These are phyloP conservation scores for Luidia sarsii DNA, from an alignment of 53 echinoderm and acorn worm genomes.

Conservation along the genomic window DNA sequence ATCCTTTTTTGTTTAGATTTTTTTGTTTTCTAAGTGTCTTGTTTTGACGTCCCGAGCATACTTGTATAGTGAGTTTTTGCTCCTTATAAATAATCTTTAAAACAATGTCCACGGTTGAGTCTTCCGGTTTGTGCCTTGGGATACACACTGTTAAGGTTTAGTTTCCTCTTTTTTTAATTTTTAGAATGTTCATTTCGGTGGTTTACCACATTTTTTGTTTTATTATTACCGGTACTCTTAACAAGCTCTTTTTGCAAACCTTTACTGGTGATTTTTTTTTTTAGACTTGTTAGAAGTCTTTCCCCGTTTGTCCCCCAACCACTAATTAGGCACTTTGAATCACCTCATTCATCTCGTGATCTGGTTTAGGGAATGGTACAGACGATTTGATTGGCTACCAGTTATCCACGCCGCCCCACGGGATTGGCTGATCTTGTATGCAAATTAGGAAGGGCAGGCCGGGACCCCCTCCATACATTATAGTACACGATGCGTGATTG, in stretches of 20 bases:
- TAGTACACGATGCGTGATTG: too few species aligned
- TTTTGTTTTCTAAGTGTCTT: conserved; percentile 6
- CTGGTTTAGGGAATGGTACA: background rate
- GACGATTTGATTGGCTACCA: conserved; percentile 13
- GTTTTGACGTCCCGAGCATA: conserved; percentile 3
- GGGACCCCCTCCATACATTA: too few species aligned
- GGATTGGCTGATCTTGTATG: too few species aligned
- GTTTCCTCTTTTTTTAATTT: background rate
- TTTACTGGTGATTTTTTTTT: too few species aligned
- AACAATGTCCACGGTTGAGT: conserved; percentile 38
- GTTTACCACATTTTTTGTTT: background rate
- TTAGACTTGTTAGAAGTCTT: too few species aligned
- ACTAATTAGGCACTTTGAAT: background rate
- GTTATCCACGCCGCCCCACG: too few species aligned
- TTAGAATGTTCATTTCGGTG: background rate
- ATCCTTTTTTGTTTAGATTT: conserved; percentile 1
- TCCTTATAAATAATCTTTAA: conserved; percentile 35
- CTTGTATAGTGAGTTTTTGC: conserved; percentile 6
- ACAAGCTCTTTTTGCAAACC: too few species aligned
- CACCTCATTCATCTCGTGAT: background rate
- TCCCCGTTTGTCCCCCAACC: too few species aligned
- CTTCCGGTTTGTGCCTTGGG: conserved; percentile 58
- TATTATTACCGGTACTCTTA: too few species aligned
- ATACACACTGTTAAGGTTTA: conserved; percentile 31
- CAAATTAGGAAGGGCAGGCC: too few species aligned